These are phyloP conservation scores for Gastracanthus pulcherrimus DNA, from an alignment of 2,888 invertebrate species.

Conservation along the genomic window DNA sequence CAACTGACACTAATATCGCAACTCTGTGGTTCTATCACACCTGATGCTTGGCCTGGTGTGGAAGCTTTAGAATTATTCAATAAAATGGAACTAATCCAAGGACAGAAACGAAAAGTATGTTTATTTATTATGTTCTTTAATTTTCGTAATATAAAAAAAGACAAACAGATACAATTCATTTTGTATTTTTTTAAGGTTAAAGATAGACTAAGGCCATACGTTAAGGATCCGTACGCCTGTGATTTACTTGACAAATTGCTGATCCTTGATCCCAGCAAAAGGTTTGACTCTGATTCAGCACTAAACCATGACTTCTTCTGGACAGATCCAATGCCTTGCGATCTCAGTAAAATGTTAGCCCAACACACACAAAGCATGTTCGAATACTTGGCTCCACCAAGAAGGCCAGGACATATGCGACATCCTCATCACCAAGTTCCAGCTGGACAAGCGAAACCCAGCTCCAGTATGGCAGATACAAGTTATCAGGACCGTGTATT, in stretches of 20 bases:
- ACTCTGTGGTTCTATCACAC: constrained; percentile 96
- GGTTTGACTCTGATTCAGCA: constrained; percentile 93
- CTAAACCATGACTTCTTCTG: constrained; percentile 99
- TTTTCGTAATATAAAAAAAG: neutral
- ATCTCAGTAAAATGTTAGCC: constrained; percentile 92
- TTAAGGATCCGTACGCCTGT: constrained; percentile 94
- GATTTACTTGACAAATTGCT: constrained; percentile 95
- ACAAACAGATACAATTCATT: too few species aligned
- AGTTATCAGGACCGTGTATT: constrained; percentile 93
- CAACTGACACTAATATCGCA: constrained; percentile 97
- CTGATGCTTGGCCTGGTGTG: constrained; percentile 96
- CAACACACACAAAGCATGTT: constrained; percentile 95
- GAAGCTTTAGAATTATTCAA: constrained; percentile 92
- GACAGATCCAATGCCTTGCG: constrained; percentile 97
- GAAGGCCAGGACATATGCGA: constrained; percentile 85
- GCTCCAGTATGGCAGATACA: constrained; percentile 84
- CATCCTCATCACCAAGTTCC: constrained; percentile 83
- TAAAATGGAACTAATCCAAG: constrained; percentile 92
- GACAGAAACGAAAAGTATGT: constrained; percentile 92
- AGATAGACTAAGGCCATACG: constrained; percentile 88
- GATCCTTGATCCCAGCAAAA: constrained; percentile 93
- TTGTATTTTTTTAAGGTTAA: constrained; percentile 84
- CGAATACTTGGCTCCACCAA: constrained; percentile 89
- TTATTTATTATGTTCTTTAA: constrained; percentile 1
- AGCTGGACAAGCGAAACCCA: constrained; percentile 78